Percentiles rank a stretch among this genome's conserved stretches.
These are phyloP conservation scores for Drosophila mauritiana DNA, from an alignment of 1,140 invertebrate species.

Conservation along the genomic window DNA sequence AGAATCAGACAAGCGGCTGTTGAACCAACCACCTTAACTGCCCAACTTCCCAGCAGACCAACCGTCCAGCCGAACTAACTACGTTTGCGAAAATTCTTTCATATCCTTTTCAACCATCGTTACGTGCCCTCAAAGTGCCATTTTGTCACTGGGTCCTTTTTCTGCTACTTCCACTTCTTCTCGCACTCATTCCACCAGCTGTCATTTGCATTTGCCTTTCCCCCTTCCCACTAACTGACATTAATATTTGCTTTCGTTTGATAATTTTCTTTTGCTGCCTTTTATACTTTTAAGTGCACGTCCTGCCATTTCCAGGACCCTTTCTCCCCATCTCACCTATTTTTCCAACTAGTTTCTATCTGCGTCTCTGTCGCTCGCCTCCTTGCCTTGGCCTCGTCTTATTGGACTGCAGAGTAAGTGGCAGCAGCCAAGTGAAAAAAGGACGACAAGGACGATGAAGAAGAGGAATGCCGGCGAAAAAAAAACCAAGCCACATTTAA, in stretches of 20 bases:
- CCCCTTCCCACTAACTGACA: constrained; percentile 36
- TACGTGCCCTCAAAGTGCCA: constrained; percentile 82
- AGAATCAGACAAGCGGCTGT: constrained; percentile 42
- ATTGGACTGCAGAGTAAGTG: constrained; percentile 65
- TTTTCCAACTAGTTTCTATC: constrained; percentile 30
- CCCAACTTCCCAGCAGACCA: neutral
- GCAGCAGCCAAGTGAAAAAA: constrained; percentile 47
- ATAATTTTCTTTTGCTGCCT: constrained; percentile 82
- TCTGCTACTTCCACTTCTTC: constrained; percentile 17
- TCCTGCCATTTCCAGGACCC: constrained; percentile 37
- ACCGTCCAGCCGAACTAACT: constrained; percentile 53
- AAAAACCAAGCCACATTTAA: constrained; percentile 65
- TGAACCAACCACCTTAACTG: constrained; percentile 9
- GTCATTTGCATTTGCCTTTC: constrained; percentile 69
- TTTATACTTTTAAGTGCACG: constrained; percentile 80
- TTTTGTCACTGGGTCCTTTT: constrained; percentile 68
- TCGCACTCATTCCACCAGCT: constrained; percentile 20
- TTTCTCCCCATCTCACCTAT: neutral
- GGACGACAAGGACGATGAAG: constrained; percentile 22
- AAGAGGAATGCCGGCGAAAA: constrained; percentile 10
- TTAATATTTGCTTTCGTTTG: constrained; percentile 84
- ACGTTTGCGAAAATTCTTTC: constrained; percentile 81
- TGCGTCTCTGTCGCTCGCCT: constrained; percentile 39
- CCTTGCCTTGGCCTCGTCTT: constrained; percentile 61
- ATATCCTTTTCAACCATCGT: constrained; percentile 77